Evolutionary conservation across 2,113 vertebrate species (phyloP), one percentile per base, ranked within the genome.

Genomic region (Cnemophilus loriae): DNA sequence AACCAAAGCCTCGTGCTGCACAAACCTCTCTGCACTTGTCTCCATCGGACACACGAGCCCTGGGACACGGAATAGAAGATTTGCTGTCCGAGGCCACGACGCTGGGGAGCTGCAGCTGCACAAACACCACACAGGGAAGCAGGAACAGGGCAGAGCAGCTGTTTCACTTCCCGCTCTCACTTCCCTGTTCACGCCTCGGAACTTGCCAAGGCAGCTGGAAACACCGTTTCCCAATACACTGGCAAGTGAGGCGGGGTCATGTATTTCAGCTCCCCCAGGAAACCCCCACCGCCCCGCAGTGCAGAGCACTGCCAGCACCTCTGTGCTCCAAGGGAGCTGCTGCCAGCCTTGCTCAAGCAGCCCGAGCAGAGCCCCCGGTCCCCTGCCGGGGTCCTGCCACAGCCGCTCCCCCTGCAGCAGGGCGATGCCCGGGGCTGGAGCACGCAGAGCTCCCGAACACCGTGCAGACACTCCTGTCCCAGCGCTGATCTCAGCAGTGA

Each of bases 141-240:
- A 10, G 64, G 71, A 71, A 26, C 19, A 3, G 60, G 87, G 42
- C 84, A 61, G 39, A 7, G 47, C 69, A 42, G 61, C 52, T 27
- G 37, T 78, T 57, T 55, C 93, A 73, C 84, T 91, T 93, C 92
- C 70, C 22, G 2, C 95, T 93, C 87, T 82, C 81, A 13, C 90
- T 97, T 95, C 96, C 87, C 81, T 1, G 6, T 76, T 27, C 52
- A 24, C 42, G 16, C 30, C 91, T 11, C 5, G 11, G 76, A 24
- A 42, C 83, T 35, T 0, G 8, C 61, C 10, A 1, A 6, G 39
- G 4, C 1, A 27, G 56, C 84, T 82, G 90, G 61, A 64, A 73
- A 60, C 1, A 2, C 53, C 2, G 2, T 68, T 93, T 93, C 90
- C 85, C 81, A 55, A 75, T 6, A 8, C 33, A 0, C 32, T 5